phyloP scores from a whole-genome alignment of 2,113 vertebrate species.

The Pristiophorus japonicus region DNA sequence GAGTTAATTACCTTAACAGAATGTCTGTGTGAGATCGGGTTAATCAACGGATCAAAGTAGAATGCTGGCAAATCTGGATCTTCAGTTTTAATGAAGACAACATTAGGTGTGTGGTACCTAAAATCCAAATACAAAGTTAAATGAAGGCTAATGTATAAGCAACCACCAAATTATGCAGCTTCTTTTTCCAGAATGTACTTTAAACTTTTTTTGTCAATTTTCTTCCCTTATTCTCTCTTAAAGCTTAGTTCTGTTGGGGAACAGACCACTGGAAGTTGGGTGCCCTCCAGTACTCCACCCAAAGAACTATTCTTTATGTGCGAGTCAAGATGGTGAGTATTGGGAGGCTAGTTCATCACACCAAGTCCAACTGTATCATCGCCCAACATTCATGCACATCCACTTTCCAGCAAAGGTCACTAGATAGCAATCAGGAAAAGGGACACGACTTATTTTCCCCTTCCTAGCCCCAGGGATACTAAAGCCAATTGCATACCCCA shows the following conservation, averaged over 20 bases:
- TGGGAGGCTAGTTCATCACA: neutral
- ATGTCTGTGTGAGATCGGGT: constrained; percentile 95
- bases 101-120: constrained; percentile 97
- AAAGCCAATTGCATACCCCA: neutral
- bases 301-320: neutral
- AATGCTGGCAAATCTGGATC: constrained; percentile 97
- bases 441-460: neutral
- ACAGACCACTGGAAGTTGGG: too few relatives aligned
- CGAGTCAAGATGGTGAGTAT: neutral
- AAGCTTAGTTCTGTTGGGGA: neutral
- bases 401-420: neutral
- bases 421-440: neutral
- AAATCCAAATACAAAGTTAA: neutral
- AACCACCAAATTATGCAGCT: neutral
- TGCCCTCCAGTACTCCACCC: too few relatives aligned
- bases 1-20: constrained; percentile 80
- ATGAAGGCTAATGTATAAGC: neutral
- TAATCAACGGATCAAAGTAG: constrained; percentile 97
- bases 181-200: neutral
- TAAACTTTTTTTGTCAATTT: neutral
- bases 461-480: neutral
- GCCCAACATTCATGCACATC: neutral
- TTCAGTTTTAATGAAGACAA: constrained; percentile 98
- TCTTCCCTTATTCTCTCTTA: neutral
- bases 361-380: neutral